Conservation (phyloP, 2,888 invertebrate species). For the Andrena bicolor region DNA sequence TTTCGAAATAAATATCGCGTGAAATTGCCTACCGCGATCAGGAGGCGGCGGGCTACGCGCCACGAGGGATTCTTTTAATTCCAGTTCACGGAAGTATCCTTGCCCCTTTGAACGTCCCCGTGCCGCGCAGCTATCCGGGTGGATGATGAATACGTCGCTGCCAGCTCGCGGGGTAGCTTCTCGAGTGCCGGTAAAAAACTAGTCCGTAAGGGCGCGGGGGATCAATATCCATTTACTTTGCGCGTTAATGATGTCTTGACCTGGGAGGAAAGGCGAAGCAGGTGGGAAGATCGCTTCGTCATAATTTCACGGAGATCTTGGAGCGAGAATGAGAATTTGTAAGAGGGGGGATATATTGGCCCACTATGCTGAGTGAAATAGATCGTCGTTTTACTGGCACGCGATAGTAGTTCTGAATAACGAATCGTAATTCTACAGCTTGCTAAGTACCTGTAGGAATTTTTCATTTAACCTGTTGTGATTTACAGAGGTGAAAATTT, state of each 20-base stretch:
- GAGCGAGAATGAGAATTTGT: no score
- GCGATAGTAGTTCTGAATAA: no score
- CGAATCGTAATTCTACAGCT: no score
- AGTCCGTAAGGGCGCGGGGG: neutral
- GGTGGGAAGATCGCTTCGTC: neutral
- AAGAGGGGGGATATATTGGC: no score
- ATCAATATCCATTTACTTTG: slow-evolving; percentile 4
- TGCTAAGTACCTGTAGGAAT: no score
- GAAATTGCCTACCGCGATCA: slow-evolving; percentile 32
- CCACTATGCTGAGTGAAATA: no score
- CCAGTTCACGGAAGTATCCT: neutral
- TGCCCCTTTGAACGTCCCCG: neutral
- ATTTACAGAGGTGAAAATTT: no score
- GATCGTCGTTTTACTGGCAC: no score
- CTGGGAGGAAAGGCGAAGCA: neutral
- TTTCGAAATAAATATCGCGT: slow-evolving; percentile 34
- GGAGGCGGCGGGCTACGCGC: neutral
- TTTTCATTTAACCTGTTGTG: no score
- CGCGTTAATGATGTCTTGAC: neutral
- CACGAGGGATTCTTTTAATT: neutral
- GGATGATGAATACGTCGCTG: neutral
- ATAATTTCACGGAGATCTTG: no score
- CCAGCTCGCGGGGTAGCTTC: neutral
- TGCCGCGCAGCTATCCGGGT: neutral
- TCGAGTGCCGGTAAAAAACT: neutral